Conservation (phyloP, 2,888 invertebrate genomes). For the Imbricaverruca yamaguchii region DNA sequence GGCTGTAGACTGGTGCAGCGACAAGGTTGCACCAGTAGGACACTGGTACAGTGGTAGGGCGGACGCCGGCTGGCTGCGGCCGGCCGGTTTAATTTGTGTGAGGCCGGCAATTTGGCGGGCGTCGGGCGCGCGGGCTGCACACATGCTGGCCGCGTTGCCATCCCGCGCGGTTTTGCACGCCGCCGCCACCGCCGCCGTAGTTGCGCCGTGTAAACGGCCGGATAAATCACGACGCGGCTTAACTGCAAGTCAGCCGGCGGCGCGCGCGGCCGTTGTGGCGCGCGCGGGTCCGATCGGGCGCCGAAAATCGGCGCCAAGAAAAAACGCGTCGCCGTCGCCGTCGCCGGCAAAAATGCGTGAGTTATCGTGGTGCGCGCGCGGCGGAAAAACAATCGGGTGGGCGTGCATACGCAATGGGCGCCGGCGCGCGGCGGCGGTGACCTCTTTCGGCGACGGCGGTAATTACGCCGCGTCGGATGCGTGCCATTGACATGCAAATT, state of each 20-base stretch:
- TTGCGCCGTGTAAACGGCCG: neutral
- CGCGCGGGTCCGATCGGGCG: neutral
- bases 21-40: too few species aligned
- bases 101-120: too few species aligned
- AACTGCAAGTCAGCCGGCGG: neutral
- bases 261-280: neutral
- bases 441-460: neutral
- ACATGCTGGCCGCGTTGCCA: too few species aligned
- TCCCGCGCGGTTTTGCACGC: too few species aligned
- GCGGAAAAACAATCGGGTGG: conserved; percentile 14
- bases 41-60: too few species aligned
- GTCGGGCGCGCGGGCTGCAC: too few species aligned
- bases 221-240: neutral
- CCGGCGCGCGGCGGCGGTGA: neutral
- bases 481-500: conserved; percentile 13
- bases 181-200: too few species aligned
- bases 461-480: neutral
- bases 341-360: neutral
- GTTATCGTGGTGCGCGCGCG: neutral
- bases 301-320: neutral
- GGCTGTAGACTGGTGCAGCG: too few species aligned
- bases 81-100: too few species aligned
- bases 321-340: too few species aligned
- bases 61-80: too few species aligned
- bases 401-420: neutral